Evolutionary conservation across 2,113 vertebrate genomes (phyloP).

Genomic region (Rhynchopsitta pachyrhyncha): DNA sequence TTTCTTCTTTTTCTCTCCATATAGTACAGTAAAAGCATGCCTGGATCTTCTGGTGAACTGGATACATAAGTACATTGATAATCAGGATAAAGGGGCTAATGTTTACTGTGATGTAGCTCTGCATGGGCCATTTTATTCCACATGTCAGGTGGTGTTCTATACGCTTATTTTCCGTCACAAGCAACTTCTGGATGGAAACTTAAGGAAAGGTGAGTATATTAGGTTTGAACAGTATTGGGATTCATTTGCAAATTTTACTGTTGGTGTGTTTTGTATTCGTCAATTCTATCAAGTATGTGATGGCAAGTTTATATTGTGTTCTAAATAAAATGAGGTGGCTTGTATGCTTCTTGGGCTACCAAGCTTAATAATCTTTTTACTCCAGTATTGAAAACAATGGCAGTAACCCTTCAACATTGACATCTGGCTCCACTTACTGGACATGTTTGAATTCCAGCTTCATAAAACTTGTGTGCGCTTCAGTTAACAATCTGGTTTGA

Average conservation of each 20-base stretch:
- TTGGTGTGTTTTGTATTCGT: background rate
- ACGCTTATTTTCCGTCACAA: conserved; percentile 88
- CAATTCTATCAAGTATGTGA: background rate
- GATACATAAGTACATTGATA: conserved; percentile 91
- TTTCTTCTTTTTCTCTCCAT: background rate
- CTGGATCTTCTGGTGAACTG: conserved; percentile 90
- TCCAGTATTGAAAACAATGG: background rate
- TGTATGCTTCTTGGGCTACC: background rate
- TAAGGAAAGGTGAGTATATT: conserved; percentile 85
- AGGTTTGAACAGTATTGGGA: background rate
- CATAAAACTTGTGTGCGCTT: background rate
- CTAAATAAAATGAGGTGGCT: background rate
- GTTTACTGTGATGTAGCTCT: conserved; percentile 88
- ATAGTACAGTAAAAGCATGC: conserved; percentile 91
- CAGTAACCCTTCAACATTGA: background rate
- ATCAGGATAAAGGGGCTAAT: conserved; percentile 82
- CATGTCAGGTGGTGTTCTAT: conserved; percentile 94
- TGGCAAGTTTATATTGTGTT: background rate
- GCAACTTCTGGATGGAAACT: conserved; percentile 85
- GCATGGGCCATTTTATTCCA: conserved; percentile 91
- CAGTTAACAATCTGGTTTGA: background rate
- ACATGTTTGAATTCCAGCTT: background rate
- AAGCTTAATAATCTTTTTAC: background rate
- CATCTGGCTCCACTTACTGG: background rate
- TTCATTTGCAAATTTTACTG: background rate